Evolutionary conservation across 2,888 invertebrate genomes (phyloP), one percentile per base, ranked within the genome.

Genomic region (Leptogaster cylindrica): DNA sequence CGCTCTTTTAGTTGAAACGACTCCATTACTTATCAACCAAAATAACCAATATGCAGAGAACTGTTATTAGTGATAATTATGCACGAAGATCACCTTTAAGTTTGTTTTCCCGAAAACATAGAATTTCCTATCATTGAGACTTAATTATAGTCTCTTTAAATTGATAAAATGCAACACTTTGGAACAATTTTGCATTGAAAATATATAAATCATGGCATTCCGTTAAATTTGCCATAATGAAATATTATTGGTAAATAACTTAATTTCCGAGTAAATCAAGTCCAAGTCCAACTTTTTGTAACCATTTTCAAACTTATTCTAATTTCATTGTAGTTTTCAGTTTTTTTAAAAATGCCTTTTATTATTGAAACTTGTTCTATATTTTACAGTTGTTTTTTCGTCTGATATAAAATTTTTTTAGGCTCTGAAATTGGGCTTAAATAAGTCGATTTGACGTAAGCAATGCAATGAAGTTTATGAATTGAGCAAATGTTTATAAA

Each of bases 201-300:
- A 16, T 12, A 18, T 12, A 55, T 55, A 36, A 55, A 55, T 55
- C 55, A 36, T 55, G 20, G 55, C 10, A 23, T 23, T 55, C 23
- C 23, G 18, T 16, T 10, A n/a, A 55, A 55, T 36, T 55, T 55
- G 16, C 23, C 36, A 55, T 36, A 36, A 39, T 39, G n/a, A n/a
- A n/a, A n/a, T n/a, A n/a, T 52, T 18, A 28, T 52, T 33, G 28
- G 10, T n/a, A 55, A 31, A 55, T 55, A 55, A 55, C 55, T 39
- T 55, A 55, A 55, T 55, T 36, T 36, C 41, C 2, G 16, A n/a
- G n/a, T n/a, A n/a, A n/a, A n/a, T n/a, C n/a, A n/a, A n/a, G n/a
- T n/a, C n/a, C n/a, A n/a, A n/a, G n/a, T n/a, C n/a, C n/a, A n/a
- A n/a, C n/a, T n/a, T n/a, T n/a, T n/a, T n/a, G n/a, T n/a, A n/a